These are phyloP conservation scores for Adela reaumurella DNA, from an alignment of 2,888 invertebrate genomes.

Conservation along the genomic window DNA sequence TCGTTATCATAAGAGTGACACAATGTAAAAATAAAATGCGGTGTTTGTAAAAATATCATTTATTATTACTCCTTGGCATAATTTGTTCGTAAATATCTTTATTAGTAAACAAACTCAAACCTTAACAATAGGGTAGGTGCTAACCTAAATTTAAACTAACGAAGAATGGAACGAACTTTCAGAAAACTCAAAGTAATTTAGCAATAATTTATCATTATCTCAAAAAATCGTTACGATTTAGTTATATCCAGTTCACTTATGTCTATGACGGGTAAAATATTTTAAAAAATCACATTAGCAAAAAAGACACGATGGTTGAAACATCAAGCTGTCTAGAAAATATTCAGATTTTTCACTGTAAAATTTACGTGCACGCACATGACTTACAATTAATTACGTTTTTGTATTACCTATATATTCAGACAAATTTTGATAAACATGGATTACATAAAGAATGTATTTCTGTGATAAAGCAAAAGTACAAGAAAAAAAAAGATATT, in stretches of 20 bases:
- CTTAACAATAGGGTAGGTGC: too few species aligned
- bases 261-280: constrained; percentile 51
- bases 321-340: too few species aligned
- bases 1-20: too few species aligned
- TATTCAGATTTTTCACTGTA: too few species aligned
- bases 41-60: constrained; percentile 1
- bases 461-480: too few species aligned
- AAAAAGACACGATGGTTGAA: constrained; percentile 11
- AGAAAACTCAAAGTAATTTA: constrained; percentile 2
- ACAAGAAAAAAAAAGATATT: too few species aligned
- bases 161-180: neutral
- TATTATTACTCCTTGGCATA: constrained; percentile 37
- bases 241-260: constrained; percentile 33
- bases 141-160: neutral
- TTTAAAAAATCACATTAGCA: constrained; percentile 40
- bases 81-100: constrained; percentile 53
- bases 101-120: constrained; percentile 49
- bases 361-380: too few species aligned
- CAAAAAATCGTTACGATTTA: constrained; percentile 1
- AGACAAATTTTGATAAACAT: too few species aligned
- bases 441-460: too few species aligned
- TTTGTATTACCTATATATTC: too few species aligned
- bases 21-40: too few species aligned
- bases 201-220: constrained; percentile 1
- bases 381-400: too few species aligned